Evolutionary conservation across 2,888 invertebrate species (phyloP).

Genomic region (Parasteatoda lunata): DNA sequence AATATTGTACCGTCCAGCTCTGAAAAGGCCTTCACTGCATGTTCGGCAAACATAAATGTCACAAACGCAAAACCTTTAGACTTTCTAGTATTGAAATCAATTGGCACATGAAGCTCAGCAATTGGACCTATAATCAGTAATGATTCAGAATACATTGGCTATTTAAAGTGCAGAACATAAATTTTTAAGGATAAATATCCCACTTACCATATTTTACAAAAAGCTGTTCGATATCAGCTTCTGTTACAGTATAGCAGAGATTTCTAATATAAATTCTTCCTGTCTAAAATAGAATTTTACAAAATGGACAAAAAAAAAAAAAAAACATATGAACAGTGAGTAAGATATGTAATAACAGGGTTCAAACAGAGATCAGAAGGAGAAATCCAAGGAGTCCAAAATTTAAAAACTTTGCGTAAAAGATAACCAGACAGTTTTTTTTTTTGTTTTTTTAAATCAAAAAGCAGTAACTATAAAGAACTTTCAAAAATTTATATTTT

Average conservation of each 20-base stretch:
- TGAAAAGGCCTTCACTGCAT: constrained; percentile 91
- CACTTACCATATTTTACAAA: constrained; percentile 87
- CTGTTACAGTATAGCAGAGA: constrained; percentile 88
- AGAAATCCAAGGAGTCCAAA: too few species aligned
- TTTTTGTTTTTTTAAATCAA: too few species aligned
- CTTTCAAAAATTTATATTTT: too few species aligned
- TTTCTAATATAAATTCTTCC: constrained; percentile 95
- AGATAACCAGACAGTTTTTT: too few species aligned
- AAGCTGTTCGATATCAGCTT: constrained; percentile 86
- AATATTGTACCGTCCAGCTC: constrained; percentile 92
- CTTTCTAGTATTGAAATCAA: constrained; percentile 86
- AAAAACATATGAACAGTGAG: neutral
- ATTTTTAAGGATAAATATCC: neutral
- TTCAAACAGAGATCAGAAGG: too few species aligned
- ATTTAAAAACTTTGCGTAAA: too few species aligned
- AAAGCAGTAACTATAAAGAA: too few species aligned
- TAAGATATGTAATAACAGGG: too few species aligned
- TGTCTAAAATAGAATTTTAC: constrained; percentile 76
- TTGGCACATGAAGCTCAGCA: constrained; percentile 89
- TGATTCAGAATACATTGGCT: neutral
- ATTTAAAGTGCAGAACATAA: neutral
- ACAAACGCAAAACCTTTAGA: constrained; percentile 94
- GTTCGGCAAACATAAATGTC: constrained; percentile 94
- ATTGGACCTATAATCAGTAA: constrained; percentile 82
- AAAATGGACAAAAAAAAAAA: constrained; percentile 52